Conservation (phyloP, 1,140 invertebrate genomes). For the Brachionus plicatilis region DNA sequence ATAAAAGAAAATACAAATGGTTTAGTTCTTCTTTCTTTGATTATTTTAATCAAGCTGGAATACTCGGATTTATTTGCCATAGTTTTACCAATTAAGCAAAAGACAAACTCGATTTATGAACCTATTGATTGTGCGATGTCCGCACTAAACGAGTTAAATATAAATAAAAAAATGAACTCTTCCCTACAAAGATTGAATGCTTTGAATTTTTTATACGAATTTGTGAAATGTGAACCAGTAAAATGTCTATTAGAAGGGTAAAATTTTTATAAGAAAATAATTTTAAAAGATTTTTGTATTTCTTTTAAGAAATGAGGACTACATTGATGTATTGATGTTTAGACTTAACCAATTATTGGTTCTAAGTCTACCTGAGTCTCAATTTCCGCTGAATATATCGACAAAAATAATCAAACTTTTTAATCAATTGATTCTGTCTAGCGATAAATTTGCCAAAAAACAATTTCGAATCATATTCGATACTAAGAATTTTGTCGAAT, state of each 20-base stretch:
- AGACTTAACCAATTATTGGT: slow-evolving; percentile 17
- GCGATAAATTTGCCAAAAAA: slow-evolving; percentile 18
- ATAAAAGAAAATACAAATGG: slow-evolving; percentile 33
- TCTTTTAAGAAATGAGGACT: slow-evolving; percentile 9
- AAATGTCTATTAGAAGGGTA: not conserved
- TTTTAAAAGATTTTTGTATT: not conserved
- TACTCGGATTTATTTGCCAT: slow-evolving; percentile 4
- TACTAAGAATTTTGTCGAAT: slow-evolving; percentile 15
- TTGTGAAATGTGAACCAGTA: slow-evolving; percentile 11
- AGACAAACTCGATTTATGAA: slow-evolving; percentile 19
- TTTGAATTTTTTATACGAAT: slow-evolving; percentile 29
- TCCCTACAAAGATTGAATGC: not conserved
- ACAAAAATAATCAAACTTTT: slow-evolving; percentile 2
- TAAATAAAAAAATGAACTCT: slow-evolving; percentile 11
- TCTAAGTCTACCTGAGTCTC: not conserved
- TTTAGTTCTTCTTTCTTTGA: not conserved
- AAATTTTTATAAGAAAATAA: not conserved
- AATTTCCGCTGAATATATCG: not conserved
- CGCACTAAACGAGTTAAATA: slow-evolving; percentile 1
- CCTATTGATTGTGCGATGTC: slow-evolving; percentile 21
- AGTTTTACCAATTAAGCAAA: not conserved
- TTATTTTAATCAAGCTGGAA: slow-evolving; percentile 14
- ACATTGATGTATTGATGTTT: not conserved
- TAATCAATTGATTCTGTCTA: not conserved
- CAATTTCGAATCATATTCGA: not conserved